These are phyloP conservation scores for Thalassoma bifasciatum DNA, from an alignment of 2,113 vertebrate species.

Conservation along the genomic window DNA sequence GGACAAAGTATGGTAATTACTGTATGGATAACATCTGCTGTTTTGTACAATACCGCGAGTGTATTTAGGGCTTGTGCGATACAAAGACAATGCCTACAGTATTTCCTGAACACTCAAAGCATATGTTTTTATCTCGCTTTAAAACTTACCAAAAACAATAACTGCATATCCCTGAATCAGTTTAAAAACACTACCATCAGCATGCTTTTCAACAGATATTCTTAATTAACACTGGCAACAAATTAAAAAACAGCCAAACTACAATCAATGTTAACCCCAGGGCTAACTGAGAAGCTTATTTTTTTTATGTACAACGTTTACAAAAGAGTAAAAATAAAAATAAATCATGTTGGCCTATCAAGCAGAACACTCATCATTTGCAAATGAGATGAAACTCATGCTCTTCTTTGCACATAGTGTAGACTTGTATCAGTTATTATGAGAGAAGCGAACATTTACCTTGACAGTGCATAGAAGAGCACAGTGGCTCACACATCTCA, in stretches of 20 bases:
- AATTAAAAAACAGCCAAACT: slow-evolving; percentile 30
- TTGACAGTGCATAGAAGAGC: slow-evolving; percentile 18
- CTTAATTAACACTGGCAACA: slow-evolving; percentile 4
- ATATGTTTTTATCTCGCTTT: not conserved
- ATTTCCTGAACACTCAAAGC: not conserved
- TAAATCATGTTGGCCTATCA: slow-evolving; percentile 20
- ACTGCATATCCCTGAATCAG: not conserved
- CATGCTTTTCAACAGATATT: not conserved
- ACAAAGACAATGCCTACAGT: not conserved
- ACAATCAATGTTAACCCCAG: slow-evolving; percentile 15
- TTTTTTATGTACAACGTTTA: slow-evolving; percentile 44
- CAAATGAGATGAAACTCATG: slow-evolving; percentile 24
- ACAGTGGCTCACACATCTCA: slow-evolving; percentile 19
- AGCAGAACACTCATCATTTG: slow-evolving; percentile 26
- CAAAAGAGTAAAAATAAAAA: slow-evolving; percentile 5
- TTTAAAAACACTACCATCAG: not conserved
- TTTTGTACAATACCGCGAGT: slow-evolving; percentile 7
- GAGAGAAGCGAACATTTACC: slow-evolving; percentile 6
- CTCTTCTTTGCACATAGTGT: slow-evolving; percentile 9
- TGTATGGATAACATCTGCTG: slow-evolving; percentile 15
- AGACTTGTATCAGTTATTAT: slow-evolving; percentile 32
- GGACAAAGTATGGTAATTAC: not conserved
- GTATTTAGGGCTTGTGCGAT: slow-evolving; percentile 1
- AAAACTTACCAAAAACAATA: slow-evolving; percentile 1
- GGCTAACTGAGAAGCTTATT: slow-evolving; percentile 26